Base-by-base conservation (phyloP, 2,113 vertebrate genomes). In the Channa maculata region DNA sequence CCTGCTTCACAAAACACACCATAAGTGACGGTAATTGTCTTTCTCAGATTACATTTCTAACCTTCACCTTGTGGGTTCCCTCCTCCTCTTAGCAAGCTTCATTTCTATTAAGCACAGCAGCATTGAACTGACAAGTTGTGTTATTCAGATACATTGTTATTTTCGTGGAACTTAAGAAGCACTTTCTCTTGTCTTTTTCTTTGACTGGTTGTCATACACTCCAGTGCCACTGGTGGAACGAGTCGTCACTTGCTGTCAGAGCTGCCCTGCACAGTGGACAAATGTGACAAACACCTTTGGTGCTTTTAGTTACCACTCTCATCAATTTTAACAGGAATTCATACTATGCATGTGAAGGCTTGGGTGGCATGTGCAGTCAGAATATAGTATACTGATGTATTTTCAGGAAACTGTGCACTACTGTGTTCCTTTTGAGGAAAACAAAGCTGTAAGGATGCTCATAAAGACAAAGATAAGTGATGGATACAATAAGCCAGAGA, bases 11-110 rank as follows among this genome's bases (percentile, higher is more conserved):
- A 91, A 92, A 85, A 79, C 92, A 85, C 88, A 73, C 71, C 87
- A 80, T 88, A 93, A 92, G 89, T 90, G 86, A 77, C 64, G 82
- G 84, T 95, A 94, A 96, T 95, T 95, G 91, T 88, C 92, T 94
- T 91, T 93, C 91, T 92, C 88, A 90, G 87, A 93, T 95, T 90
- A 91, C 88, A 94, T 95, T 95, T 94, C 92, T 92, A 90, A 83
- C 91, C 86, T 87, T 87, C 90, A 73, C 65, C 89, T 89, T 82
- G 53, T 38, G 24, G 24, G 3, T 72, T 71, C 63, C 61, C 57
- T 45, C 51, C 69, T 59, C 60, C 78, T 49, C 68, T 76, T n/a
- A 24, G 59, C 43, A 10, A 60, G 33, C 45, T 15, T 54, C 63
- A 24, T 11, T 66, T 73, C 65, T 65, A 38, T 60, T 54, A 44